Evolutionary conservation across 2,888 invertebrate genomes (phyloP).

Genomic region (Mesorhabditis belari): DNA sequence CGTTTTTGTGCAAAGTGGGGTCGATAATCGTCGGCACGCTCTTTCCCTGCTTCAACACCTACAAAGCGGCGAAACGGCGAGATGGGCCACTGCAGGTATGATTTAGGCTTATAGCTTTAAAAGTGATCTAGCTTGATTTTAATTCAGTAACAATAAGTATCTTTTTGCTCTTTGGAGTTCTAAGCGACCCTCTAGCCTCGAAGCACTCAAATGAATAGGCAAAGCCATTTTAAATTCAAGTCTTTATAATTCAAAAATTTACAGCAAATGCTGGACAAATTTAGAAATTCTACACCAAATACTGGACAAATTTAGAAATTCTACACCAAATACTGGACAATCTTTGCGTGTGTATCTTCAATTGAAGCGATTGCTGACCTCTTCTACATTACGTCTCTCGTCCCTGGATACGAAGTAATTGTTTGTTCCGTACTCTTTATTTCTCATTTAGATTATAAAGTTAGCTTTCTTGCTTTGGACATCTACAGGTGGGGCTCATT

Average conservation of each 20-base stretch:
- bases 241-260: too few species aligned
- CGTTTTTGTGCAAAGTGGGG: neutral
- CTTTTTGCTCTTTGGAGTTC: too few species aligned
- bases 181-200: too few species aligned
- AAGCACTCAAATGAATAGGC: too few species aligned
- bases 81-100: neutral
- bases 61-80: neutral
- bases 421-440: neutral
- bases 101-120: too few species aligned
- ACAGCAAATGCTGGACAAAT: too few species aligned
- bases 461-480: neutral
- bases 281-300: too few species aligned
- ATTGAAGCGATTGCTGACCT: neutral
- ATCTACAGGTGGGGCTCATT: neutral
- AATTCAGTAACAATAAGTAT: too few species aligned
- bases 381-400: neutral
- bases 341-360: neutral
- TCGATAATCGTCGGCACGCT: neutral
- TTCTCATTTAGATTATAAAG: neutral
- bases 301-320: neutral
- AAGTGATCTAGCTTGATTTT: too few species aligned
- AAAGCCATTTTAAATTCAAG: too few species aligned
- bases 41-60: neutral
- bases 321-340: neutral
- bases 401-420: neutral